phyloP scores from a whole-genome alignment of 2,797 vertebrate species.

The Perodicticus potto region DNA sequence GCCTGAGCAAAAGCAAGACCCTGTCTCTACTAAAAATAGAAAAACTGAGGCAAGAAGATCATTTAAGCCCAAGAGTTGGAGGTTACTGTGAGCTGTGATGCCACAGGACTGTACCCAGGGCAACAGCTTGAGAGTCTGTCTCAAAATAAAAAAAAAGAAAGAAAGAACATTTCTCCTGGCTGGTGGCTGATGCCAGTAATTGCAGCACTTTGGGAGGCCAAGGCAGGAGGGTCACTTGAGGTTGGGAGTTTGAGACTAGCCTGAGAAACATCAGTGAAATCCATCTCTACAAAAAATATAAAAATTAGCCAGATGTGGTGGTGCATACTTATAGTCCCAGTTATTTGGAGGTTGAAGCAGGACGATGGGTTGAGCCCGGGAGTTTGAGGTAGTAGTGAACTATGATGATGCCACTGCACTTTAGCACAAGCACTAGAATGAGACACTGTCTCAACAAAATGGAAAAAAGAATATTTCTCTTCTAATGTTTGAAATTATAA shows the following conservation, averaged over 20 bases:
- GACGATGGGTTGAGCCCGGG: background rate
- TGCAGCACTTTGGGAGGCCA: background rate
- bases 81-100: no score
- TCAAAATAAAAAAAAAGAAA: no score
- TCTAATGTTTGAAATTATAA: constrained; percentile 68
- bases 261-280: background rate
- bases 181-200: background rate
- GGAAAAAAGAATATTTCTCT: background rate
- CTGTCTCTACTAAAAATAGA: background rate
- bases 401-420: background rate
- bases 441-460: background rate
- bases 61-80: no score
- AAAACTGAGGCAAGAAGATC: background rate
- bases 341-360: background rate
- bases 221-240: background rate
- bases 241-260: background rate
- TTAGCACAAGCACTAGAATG: background rate
- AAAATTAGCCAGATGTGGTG: background rate
- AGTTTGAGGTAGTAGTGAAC: background rate
- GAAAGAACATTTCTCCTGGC: constrained; percentile 58
- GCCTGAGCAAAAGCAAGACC: background rate
- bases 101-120: no score
- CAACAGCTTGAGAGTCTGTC: no score
- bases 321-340: background rate
- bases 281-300: background rate